These are phyloP conservation scores for Drosophila rhopaloa DNA, from an alignment of 1,140 invertebrate species.

Conservation along the genomic window DNA sequence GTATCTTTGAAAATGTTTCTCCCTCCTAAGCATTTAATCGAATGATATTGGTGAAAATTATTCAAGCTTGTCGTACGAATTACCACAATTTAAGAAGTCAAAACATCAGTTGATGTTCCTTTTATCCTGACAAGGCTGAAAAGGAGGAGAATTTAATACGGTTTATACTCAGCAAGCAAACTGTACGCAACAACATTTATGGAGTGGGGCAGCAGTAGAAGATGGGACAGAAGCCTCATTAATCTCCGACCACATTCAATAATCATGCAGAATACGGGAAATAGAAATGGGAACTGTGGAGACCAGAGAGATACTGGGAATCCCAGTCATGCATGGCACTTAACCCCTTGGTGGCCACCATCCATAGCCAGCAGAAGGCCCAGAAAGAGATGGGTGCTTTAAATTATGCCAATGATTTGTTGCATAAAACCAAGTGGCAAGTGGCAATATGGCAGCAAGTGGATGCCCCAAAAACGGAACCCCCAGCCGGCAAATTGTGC, in stretches of 20 bases:
- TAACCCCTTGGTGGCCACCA: constrained; percentile 49
- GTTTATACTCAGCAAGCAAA: constrained; percentile 11
- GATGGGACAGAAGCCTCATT: constrained; percentile 61
- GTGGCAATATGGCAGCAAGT: constrained; percentile 68
- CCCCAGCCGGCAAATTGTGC: constrained; percentile 71
- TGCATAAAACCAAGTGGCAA: constrained; percentile 80
- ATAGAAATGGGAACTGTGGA: constrained; percentile 5
- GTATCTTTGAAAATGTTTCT: neutral
- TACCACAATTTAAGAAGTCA: constrained; percentile 22
- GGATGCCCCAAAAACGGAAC: constrained; percentile 74
- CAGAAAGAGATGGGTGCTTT: constrained; percentile 46
- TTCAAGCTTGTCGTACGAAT: constrained; percentile 9
- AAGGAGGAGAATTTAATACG: constrained; percentile 25
- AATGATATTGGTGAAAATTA: constrained; percentile 1
- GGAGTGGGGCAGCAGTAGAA: constrained; percentile 12
- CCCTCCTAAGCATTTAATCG: neutral
- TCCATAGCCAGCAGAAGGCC: constrained; percentile 1
- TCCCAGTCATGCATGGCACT: constrained; percentile 62
- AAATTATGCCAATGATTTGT: constrained; percentile 83
- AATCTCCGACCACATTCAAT: constrained; percentile 81
- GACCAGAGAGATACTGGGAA: constrained; percentile 31
- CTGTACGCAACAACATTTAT: constrained; percentile 31
- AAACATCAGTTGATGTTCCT: constrained; percentile 5
- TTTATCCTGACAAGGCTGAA: neutral
- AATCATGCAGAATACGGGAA: constrained; percentile 60